Percentiles rank a stretch among this genome's conserved stretches.
These are phyloP conservation scores for Myotis myotis DNA, from an alignment of 2,797 vertebrate genomes.

Conservation along the genomic window DNA sequence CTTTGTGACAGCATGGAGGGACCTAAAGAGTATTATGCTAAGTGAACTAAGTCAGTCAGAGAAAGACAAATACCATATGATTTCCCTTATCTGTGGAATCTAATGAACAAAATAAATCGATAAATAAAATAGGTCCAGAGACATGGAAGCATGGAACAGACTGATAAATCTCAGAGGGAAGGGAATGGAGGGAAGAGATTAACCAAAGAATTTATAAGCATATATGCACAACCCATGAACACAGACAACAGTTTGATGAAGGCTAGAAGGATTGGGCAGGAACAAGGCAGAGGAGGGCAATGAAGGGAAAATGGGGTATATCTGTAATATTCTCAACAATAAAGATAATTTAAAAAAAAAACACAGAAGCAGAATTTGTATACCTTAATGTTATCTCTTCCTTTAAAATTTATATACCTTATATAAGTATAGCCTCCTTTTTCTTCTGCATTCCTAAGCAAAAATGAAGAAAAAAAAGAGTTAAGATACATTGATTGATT, in stretches of 20 bases:
- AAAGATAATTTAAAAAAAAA: neutral
- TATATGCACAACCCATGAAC: neutral
- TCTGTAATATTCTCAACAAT: neutral
- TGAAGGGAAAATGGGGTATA: neutral
- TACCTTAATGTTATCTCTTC: slow-evolving; percentile 16
- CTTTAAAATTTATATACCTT: neutral
- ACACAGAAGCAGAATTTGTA: slow-evolving; percentile 32
- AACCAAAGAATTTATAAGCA: neutral
- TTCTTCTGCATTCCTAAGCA: neutral
- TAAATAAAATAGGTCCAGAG: neutral
- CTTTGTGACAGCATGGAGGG: neutral
- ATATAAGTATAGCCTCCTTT: neutral
- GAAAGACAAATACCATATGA: neutral
- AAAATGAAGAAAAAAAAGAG: neutral
- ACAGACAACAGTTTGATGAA: neutral
- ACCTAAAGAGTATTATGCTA: neutral
- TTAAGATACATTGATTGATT: neutral
- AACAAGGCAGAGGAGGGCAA: neutral
- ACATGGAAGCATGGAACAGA: neutral
- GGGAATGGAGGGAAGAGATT: neutral
- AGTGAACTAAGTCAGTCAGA: neutral
- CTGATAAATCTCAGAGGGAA: neutral
- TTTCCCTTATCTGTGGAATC: neutral
- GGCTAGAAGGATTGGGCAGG: too few relatives aligned
- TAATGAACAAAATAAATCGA: neutral